Evolutionary conservation across 2,888 invertebrate genomes (phyloP).

Genomic region (Erebia epiphron): DNA sequence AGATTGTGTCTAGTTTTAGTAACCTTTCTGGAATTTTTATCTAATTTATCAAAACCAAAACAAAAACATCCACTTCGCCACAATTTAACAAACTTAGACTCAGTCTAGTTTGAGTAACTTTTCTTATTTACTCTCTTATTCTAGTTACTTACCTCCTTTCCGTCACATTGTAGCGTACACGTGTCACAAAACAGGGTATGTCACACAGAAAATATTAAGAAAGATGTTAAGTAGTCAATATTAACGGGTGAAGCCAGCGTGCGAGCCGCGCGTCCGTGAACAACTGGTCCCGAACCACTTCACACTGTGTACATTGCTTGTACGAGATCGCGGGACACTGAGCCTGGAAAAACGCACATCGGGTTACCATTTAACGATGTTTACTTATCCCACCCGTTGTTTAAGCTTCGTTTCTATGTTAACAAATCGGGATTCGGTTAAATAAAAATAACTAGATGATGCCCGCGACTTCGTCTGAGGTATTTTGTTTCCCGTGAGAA

Average conservation of each 20-base stretch:
- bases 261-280: slow-evolving; percentile 30
- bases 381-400: not conserved
- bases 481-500: too few species aligned
- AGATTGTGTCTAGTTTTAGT: too few species aligned
- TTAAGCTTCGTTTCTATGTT: not conserved
- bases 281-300: slow-evolving; percentile 29
- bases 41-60: too few species aligned
- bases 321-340: slow-evolving; percentile 9
- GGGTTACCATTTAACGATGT: slow-evolving; percentile 23
- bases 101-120: too few species aligned
- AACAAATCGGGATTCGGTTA: not conserved
- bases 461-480: too few species aligned
- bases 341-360: slow-evolving; percentile 11
- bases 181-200: slow-evolving; percentile 4
- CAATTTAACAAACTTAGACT: too few species aligned
- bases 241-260: slow-evolving; percentile 13
- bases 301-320: slow-evolving; percentile 1
- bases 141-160: not conserved
- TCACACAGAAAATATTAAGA: not conserved
- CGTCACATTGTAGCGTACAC: not conserved
- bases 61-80: too few species aligned
- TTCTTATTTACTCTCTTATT: too few species aligned
- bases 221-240: not conserved
- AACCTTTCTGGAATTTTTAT: too few species aligned
- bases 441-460: not conserved